Percentiles rank a stretch among this genome's conserved stretches.
Evolutionary conservation across 1,140 invertebrate genomes (phyloP).

Genomic region (Hylaeus volcanicus): DNA sequence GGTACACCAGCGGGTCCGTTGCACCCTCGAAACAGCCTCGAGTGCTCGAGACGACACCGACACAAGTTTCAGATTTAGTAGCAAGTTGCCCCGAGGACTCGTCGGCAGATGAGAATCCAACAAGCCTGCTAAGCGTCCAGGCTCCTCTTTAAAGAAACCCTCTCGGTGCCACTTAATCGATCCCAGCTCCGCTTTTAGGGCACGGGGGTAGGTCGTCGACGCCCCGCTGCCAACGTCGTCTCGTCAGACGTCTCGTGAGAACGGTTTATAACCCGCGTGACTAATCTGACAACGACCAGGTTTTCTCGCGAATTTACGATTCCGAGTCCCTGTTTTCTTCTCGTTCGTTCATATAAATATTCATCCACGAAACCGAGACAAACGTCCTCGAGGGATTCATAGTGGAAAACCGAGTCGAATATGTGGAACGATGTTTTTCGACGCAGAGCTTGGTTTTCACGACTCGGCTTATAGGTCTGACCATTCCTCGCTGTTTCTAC

Average conservation of each 20-base stretch:
- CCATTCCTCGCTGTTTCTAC: no score
- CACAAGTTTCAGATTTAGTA: slow-evolving; percentile 59
- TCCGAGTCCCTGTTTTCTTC: no score
- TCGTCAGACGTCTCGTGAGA: slow-evolving; percentile 6
- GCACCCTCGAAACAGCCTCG: slow-evolving; percentile 44
- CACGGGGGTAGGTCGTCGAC: slow-evolving; percentile 23
- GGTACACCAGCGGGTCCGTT: slow-evolving; percentile 33
- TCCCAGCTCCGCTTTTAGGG: slow-evolving; percentile 50
- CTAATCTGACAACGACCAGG: slow-evolving; percentile 34
- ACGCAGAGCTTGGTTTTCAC: no score
- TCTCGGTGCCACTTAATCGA: slow-evolving; percentile 64
- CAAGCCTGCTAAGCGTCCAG: slow-evolving; percentile 59
- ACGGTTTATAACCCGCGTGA: slow-evolving; percentile 35
- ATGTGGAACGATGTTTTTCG: no score
- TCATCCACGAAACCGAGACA: no score
- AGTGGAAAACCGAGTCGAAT: no score
- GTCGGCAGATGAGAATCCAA: slow-evolving; percentile 55
- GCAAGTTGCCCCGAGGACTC: slow-evolving; percentile 54
- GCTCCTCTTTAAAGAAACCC: slow-evolving; percentile 63
- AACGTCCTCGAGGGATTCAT: no score
- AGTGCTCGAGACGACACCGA: slow-evolving; percentile 47
- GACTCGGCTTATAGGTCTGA: no score
- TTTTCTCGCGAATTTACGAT: neutral
- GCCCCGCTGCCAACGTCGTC: neutral
- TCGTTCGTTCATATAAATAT: no score